phyloP scores from a whole-genome alignment of 1,140 invertebrate species.

The Lucilia cuprina region DNA sequence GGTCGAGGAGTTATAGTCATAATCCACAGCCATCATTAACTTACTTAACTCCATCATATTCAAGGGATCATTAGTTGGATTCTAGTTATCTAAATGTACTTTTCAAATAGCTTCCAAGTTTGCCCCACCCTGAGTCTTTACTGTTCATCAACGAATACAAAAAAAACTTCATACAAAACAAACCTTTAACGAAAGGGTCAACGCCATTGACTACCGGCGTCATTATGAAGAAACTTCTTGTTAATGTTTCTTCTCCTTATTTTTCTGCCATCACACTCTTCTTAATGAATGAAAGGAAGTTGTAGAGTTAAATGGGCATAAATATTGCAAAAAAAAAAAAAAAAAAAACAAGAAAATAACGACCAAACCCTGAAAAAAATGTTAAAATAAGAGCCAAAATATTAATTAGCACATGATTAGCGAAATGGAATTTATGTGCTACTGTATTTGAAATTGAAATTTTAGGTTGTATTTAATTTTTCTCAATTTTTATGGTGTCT shows the following conservation, averaged over 20 bases:
- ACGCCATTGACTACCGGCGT: not conserved
- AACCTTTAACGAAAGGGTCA: slow-evolving; percentile 17
- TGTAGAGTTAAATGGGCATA: slow-evolving; percentile 12
- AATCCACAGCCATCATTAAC: too few relatives aligned
- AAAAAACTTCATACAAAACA: not conserved
- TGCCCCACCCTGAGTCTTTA: not conserved
- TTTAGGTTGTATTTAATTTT: not conserved
- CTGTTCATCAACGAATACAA: not conserved
- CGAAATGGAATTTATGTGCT: slow-evolving; percentile 40
- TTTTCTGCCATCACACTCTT: slow-evolving; percentile 6
- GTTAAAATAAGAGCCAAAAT: not conserved
- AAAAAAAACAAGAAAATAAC: not conserved
- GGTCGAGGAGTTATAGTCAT: too few relatives aligned
- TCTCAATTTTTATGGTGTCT: not conserved
- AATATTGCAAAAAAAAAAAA: not conserved
- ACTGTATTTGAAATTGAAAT: slow-evolving; percentile 23
- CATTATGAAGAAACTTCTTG: not conserved
- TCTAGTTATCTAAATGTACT: too few relatives aligned
- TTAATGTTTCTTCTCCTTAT: not conserved
- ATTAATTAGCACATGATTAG: slow-evolving; percentile 36
- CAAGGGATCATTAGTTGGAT: too few relatives aligned
- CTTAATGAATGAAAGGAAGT: slow-evolving; percentile 25
- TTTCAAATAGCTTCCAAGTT: not conserved
- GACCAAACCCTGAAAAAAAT: not conserved
- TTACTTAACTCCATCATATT: too few relatives aligned